These are phyloP conservation scores for Muntiacus muntjak DNA, from an alignment of 2,113 vertebrate species.

Conservation along the genomic window DNA sequence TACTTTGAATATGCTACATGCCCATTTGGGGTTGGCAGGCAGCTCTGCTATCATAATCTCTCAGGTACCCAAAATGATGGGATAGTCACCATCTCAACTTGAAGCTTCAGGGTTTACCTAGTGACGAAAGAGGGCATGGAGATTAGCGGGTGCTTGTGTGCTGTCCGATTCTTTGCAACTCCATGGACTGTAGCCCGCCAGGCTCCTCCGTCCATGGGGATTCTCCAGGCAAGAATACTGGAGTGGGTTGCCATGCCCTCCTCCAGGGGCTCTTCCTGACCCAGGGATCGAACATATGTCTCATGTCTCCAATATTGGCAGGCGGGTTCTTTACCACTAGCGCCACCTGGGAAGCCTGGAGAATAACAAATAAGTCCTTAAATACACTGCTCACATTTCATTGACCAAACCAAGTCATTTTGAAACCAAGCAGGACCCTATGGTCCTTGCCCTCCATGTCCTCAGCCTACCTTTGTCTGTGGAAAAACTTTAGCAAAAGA, in stretches of 20 bases:
- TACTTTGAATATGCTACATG: neutral
- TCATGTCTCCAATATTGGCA: neutral
- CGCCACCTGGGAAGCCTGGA: neutral
- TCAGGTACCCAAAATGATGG: neutral
- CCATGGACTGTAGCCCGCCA: neutral
- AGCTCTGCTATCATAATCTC: neutral
- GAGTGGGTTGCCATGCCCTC: neutral
- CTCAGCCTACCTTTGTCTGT: neutral
- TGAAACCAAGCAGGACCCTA: neutral
- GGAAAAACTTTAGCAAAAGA: neutral
- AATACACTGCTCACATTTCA: neutral
- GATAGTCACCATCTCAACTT: neutral
- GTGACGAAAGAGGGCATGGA: neutral
- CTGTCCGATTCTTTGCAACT: neutral
- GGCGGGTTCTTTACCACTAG: neutral
- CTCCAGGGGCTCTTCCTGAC: neutral
- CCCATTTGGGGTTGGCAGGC: neutral
- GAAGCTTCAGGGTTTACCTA: neutral
- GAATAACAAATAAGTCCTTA: neutral
- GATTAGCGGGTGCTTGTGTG: neutral
- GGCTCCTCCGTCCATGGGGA: neutral
- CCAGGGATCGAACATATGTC: neutral
- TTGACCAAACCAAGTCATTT: neutral
- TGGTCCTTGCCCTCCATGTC: neutral
- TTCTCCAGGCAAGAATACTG: neutral